Percentiles rank a stretch among this genome's conserved stretches.
Evolutionary conservation across 2,888 invertebrate genomes (phyloP).

Genomic region (Thecocarcelia acutangulata): DNA sequence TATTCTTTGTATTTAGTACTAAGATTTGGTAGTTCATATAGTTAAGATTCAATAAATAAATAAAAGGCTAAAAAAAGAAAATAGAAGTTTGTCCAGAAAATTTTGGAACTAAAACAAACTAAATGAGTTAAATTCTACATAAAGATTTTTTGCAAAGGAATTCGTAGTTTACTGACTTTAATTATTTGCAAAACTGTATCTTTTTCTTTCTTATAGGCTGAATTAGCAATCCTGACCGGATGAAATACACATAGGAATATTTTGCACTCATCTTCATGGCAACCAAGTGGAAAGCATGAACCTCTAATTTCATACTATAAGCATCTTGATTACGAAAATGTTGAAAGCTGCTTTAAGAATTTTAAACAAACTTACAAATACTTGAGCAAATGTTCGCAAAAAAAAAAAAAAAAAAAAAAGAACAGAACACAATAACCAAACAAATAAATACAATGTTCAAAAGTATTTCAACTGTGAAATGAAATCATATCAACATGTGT

Average conservation of each 20-base stretch:
- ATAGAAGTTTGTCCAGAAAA: too few species aligned
- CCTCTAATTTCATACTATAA: constrained; percentile 27
- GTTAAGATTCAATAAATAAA: too few species aligned
- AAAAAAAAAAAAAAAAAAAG: constrained; percentile 7
- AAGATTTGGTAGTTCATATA: too few species aligned
- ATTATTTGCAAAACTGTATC: too few species aligned
- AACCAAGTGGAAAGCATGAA: constrained; percentile 32
- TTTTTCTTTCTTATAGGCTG: too few species aligned
- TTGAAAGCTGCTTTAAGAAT: constrained; percentile 14
- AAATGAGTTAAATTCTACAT: too few species aligned
- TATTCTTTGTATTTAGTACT: too few species aligned
- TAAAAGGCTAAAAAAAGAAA: too few species aligned
- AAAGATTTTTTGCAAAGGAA: too few species aligned
- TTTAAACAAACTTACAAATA: constrained; percentile 48
- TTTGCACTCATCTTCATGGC: not conserved
- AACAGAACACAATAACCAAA: not conserved
- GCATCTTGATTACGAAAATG: constrained; percentile 17
- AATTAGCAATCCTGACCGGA: too few species aligned
- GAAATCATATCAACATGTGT: constrained; percentile 75
- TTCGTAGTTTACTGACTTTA: too few species aligned
- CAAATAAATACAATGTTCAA: constrained; percentile 71
- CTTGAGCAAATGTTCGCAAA: not conserved
- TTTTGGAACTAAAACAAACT: too few species aligned
- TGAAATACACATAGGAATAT: not conserved
- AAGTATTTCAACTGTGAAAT: constrained; percentile 79